Percentiles rank a stretch among this genome's conserved stretches.
Conservation (phyloP, 2,888 invertebrate genomes). For the Brachyptera risi region DNA sequence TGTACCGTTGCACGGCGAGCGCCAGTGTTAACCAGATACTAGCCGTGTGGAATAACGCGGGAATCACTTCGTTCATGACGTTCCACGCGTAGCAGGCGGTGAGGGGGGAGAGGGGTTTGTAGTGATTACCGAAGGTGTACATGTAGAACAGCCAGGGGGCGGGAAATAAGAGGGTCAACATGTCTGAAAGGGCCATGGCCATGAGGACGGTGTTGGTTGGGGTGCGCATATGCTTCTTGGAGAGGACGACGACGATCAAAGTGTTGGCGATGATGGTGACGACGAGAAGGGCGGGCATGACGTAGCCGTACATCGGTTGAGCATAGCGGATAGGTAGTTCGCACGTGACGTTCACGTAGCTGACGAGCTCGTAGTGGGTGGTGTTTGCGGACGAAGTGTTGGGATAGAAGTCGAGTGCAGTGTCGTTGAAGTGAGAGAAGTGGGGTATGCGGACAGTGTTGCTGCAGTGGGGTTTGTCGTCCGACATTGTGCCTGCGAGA, state of each 20-base stretch:
- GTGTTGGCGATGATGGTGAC: conserved; percentile 89
- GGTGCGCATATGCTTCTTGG: conserved; percentile 85
- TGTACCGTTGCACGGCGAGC: conserved; percentile 87
- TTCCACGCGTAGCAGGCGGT: conserved; percentile 75
- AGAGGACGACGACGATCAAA: conserved; percentile 83
- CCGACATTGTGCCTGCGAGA: not conserved
- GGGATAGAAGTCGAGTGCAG: not conserved
- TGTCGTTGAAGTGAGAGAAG: not conserved
- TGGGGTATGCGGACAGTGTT: not conserved
- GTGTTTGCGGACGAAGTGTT: not conserved
- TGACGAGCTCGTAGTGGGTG: not conserved
- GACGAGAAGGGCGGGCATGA: conserved; percentile 79
- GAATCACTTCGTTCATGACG: conserved; percentile 68
- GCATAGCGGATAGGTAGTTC: conserved; percentile 63
- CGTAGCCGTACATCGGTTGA: conserved; percentile 69
- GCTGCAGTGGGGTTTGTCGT: not conserved
- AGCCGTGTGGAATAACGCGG: conserved; percentile 79
- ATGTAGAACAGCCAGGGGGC: conserved; percentile 89
- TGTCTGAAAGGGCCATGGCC: conserved; percentile 95
- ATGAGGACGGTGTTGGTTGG: conserved; percentile 89
- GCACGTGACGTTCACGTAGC: conserved; percentile 57
- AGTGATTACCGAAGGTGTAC: conserved; percentile 85
- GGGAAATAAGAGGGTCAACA: conserved; percentile 87
- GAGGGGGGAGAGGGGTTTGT: conserved; percentile 71
- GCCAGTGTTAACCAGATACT: conserved; percentile 91